Percentiles rank a stretch among this genome's conserved stretches.
Conservation (phyloP, 2,888 invertebrate species). For the Conchocele bisecta region DNA sequence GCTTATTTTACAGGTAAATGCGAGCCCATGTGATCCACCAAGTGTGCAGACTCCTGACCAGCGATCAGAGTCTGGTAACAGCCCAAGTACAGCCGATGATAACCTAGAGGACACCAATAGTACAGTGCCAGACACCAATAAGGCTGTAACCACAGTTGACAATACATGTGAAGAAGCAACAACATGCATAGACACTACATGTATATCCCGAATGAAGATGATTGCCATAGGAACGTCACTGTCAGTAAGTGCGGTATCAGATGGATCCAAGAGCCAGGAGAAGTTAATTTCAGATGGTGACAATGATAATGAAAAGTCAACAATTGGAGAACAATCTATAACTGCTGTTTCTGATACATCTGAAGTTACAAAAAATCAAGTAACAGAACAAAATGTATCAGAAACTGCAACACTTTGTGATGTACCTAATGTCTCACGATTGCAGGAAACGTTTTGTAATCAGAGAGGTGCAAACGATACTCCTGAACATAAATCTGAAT, state of each 20-base stretch:
- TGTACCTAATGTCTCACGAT: not conserved
- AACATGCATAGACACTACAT: not conserved
- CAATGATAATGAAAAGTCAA: not conserved
- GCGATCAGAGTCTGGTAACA: too few relatives aligned
- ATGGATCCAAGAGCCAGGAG: too few relatives aligned
- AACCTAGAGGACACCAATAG: not conserved
- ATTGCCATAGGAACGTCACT: too few relatives aligned
- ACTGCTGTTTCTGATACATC: not conserved
- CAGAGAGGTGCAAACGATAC: too few relatives aligned
- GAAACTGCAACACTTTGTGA: not conserved
- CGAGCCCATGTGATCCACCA: not conserved
- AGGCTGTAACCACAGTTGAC: not conserved
- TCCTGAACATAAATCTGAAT: too few relatives aligned
- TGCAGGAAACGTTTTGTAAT: too few relatives aligned
- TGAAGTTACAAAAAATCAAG: not conserved
- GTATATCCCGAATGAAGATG: too few relatives aligned
- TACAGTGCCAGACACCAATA: not conserved
- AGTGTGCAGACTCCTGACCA: not conserved
- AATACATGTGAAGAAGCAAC: not conserved
- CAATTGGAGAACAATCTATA: not conserved
- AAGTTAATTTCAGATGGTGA: not conserved
- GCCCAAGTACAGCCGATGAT: not conserved
- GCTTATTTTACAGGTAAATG: too few relatives aligned
- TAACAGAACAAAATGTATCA: not conserved
- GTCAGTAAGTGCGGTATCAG: too few relatives aligned